These are phyloP conservation scores for Trichopria drosophilae DNA, from an alignment of 2,888 invertebrate species.

Conservation along the genomic window DNA sequence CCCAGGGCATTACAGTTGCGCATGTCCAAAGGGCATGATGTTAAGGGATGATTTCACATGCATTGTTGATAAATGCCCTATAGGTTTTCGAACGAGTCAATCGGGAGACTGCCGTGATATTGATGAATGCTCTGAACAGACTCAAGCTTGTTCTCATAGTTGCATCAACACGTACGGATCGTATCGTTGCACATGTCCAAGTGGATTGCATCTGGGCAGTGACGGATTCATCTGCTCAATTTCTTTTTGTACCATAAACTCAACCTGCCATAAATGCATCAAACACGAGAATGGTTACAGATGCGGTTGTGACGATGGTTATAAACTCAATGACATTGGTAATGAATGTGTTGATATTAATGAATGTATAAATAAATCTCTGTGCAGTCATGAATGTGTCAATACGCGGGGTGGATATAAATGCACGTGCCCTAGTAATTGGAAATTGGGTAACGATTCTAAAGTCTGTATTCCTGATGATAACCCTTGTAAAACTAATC, in stretches of 20 bases:
- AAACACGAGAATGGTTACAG: conserved; percentile 53
- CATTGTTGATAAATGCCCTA: conserved; percentile 46
- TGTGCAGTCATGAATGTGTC: conserved; percentile 57
- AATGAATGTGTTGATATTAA: conserved; percentile 54
- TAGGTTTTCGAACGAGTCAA: conserved; percentile 40
- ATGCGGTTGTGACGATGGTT: conserved; percentile 58
- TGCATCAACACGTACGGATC: conserved; percentile 63
- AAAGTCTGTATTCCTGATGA: conserved; percentile 46
- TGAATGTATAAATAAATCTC: conserved; percentile 47
- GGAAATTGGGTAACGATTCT: conserved; percentile 46
- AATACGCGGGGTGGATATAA: conserved; percentile 61
- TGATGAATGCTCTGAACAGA: conserved; percentile 54
- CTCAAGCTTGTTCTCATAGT: conserved; percentile 62
- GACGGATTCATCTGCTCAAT: conserved; percentile 49
- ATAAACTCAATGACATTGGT: conserved; percentile 46
- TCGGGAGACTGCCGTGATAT: conserved; percentile 50
- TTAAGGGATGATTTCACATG: conserved; percentile 55
- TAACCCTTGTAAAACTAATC: conserved; percentile 46
- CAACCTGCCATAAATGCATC: conserved; percentile 49
- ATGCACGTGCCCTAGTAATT: conserved; percentile 60
- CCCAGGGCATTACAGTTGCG: conserved; percentile 54
- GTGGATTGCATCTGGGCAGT: conserved; percentile 59
- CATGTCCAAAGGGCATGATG: conserved; percentile 45
- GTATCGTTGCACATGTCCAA: conserved; percentile 64
- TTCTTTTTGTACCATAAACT: conserved; percentile 26